Evolutionary conservation across 2,888 invertebrate species (phyloP).

Genomic region (Nesidiocoris tenuis): DNA sequence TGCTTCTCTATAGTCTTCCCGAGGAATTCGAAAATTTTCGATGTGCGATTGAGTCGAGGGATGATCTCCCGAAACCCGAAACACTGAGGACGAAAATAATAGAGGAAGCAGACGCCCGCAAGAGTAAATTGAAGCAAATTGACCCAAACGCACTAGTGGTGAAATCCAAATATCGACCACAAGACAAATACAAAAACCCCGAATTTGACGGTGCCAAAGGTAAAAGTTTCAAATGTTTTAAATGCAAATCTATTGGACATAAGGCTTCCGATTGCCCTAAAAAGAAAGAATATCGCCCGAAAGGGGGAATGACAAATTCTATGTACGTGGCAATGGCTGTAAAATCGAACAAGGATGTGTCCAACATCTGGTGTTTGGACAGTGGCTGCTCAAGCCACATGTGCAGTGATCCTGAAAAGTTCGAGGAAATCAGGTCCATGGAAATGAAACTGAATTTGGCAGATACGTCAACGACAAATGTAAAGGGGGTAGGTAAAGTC

Average conservation of each 20-base stretch:
- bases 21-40: slow-evolving; percentile 4
- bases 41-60: slow-evolving; percentile 53
- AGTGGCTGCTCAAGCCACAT: slow-evolving; percentile 20
- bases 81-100: slow-evolving; percentile 50
- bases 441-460: slow-evolving; percentile 2
- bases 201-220: neutral
- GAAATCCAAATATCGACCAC: neutral
- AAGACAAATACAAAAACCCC: slow-evolving; percentile 5
- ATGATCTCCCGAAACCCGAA: slow-evolving; percentile 52
- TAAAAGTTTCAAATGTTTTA: slow-evolving; percentile 1
- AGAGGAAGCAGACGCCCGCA: slow-evolving; percentile 24
- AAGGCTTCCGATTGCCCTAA: neutral
- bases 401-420: slow-evolving; percentile 1
- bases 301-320: neutral
- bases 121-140: neutral
- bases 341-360: neutral
- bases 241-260: neutral
- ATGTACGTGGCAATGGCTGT: neutral
- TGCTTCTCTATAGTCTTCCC: slow-evolving; percentile 50
- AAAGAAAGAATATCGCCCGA: neutral
- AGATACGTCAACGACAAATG: neutral
- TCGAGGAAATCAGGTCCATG: neutral
- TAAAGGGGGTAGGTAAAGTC: slow-evolving; percentile 4
- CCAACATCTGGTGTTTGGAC: slow-evolving; percentile 1
- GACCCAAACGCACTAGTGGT: neutral